Evolutionary conservation across 2,797 vertebrate species (phyloP).

Genomic region (Enteromius thamalakanensis): DNA sequence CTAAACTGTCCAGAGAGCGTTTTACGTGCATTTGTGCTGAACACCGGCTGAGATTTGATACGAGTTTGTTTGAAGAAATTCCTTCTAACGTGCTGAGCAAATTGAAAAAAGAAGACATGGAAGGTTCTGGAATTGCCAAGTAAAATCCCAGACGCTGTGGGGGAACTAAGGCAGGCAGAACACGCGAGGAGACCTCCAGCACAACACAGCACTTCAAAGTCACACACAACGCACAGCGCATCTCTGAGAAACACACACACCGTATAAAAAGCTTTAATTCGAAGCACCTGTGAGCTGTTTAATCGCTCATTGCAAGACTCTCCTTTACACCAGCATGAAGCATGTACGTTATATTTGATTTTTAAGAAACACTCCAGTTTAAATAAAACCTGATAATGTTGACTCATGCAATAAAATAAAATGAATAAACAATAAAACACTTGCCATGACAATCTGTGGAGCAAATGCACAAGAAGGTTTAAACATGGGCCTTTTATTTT

Average conservation of each 20-base stretch:
- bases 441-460: neutral
- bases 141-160: constrained; percentile 37
- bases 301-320: constrained; percentile 7
- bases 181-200: constrained; percentile 12
- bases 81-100: constrained; percentile 25
- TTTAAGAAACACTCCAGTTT: neutral
- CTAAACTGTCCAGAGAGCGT: neutral
- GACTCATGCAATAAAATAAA: neutral
- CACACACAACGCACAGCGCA: constrained; percentile 32
- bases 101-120: constrained; percentile 43
- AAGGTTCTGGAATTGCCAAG: constrained; percentile 32
- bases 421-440: neutral
- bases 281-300: constrained; percentile 35
- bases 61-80: constrained; percentile 31
- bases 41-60: constrained; percentile 33
- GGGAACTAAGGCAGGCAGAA: constrained; percentile 9
- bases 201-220: constrained; percentile 43
- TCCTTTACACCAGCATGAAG: neutral
- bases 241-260: constrained; percentile 7
- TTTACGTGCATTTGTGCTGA: neutral
- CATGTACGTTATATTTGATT: neutral
- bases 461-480: neutral
- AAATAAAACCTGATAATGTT: neutral
- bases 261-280: constrained; percentile 28
- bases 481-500: too few species aligned